Evolutionary conservation across 1,140 invertebrate genomes (phyloP), one percentile per base, ranked within the genome.

Genomic region (Zaprionus davidi): DNA sequence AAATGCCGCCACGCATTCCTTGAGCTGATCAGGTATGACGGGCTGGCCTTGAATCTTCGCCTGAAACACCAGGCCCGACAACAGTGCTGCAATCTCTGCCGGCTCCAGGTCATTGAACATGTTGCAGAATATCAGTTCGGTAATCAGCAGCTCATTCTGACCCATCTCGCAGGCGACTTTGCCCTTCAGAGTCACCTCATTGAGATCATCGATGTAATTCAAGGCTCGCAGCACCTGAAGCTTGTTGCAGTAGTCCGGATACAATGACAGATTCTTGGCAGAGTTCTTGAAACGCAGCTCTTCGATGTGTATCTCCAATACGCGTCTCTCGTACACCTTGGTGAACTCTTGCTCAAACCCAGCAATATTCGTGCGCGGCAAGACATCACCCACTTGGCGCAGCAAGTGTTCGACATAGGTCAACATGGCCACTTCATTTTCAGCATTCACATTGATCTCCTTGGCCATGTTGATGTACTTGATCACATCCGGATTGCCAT

Each of bases 91-190:
- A 57, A 99, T 99, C 93, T 99, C 98, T 1, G 97, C 96, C 0
- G 98, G 96, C 79, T 96, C 94, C 46, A 97, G 95, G 82, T 97
- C 95, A 0, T 96, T 96, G 57, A 99, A 95, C 59, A 98, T 95
- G 93, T 99, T 99, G 70, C 97, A 95, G 68, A 99, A 96, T n/a
- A 99, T 96, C 2, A 99, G 93, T 93, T 99, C 99, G 0, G 98
- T 99, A 55, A 99, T 96, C 22, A 99, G 94, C 3, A 99, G 93
- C 92, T 99, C 99, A 83, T 97, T 96, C 69, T 96, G 98, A 17
- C 98, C 97, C 96, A 99, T 99, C 93, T 98, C 96, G 90, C 98
- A 97, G 4, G 98, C 99, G 9, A 99, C 98, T 70, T 97, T 94
- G 12, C 98, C 98, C 94, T 99, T 99, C 41, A 98, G 91, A 63